phyloP scores from a whole-genome alignment of 2,113 vertebrate genomes.

The Solea senegalensis region DNA sequence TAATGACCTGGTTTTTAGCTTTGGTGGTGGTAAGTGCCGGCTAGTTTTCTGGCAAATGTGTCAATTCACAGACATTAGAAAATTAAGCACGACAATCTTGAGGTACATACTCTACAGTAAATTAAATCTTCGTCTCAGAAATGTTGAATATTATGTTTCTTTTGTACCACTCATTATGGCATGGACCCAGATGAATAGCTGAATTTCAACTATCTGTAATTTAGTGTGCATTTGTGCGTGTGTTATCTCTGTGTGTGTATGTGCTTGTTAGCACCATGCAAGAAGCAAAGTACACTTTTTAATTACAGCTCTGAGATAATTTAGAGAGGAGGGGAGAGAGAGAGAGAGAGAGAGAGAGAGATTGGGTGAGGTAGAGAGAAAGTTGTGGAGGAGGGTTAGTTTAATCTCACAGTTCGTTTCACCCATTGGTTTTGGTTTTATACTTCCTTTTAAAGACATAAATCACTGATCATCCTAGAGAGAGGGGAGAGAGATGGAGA shows the following conservation, averaged over 20 bases:
- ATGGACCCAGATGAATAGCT: constrained; percentile 58
- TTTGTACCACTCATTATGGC: constrained; percentile 28
- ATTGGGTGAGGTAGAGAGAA: constrained; percentile 15
- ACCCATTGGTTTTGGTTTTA: constrained; percentile 73
- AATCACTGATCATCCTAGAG: constrained; percentile 66
- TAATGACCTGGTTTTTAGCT: no score
- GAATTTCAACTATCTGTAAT: constrained; percentile 58
- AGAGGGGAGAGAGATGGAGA: constrained; percentile 27
- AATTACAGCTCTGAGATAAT: constrained; percentile 78
- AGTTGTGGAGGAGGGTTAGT: constrained; percentile 68
- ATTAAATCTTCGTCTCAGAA: constrained; percentile 17
- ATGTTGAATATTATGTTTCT: constrained; percentile 22
- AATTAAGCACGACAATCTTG: constrained; percentile 5
- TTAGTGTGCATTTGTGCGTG: constrained; percentile 38
- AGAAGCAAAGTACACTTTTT: constrained; percentile 73
- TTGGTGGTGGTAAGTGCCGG: no score
- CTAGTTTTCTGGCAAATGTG: no score
- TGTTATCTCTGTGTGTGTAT: constrained; percentile 23
- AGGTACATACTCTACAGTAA: not conserved
- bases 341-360: constrained; percentile 22
- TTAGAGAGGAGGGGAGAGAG: constrained; percentile 56
- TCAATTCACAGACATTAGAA: not conserved
- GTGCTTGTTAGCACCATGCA: constrained; percentile 63
- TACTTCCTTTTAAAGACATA: constrained; percentile 77
- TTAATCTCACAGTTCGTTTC: constrained; percentile 81